Evolutionary conservation across 2,113 vertebrate genomes (phyloP).

Genomic region (Herpetotheres cachinnans): DNA sequence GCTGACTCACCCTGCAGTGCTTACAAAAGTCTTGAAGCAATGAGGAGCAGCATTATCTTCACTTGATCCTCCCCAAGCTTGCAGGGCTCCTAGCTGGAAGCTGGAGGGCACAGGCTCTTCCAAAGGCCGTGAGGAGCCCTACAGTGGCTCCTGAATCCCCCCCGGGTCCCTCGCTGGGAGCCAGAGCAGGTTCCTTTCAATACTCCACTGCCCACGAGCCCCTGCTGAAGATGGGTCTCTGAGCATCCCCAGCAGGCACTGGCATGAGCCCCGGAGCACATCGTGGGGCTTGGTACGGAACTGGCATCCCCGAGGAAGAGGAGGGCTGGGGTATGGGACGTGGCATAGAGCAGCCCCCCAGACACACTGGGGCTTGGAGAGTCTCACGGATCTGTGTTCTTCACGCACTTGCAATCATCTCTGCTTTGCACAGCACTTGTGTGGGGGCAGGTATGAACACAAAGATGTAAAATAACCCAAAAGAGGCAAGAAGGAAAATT

Average conservation of each 20-base stretch:
- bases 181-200: neutral
- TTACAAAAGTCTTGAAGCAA: neutral
- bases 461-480: neutral
- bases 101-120: neutral
- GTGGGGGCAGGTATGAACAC: neutral
- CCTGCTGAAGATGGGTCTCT: neutral
- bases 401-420: neutral
- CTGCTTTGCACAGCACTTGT: rapidly evolving
- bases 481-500: neutral
- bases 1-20: neutral
- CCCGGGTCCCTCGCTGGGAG: neutral
- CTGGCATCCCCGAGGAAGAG: neutral
- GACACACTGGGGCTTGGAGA: rapidly evolving
- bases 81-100: neutral
- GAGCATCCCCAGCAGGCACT: neutral
- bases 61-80: neutral
- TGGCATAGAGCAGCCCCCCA: neutral
- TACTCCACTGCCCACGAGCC: neutral
- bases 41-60: neutral
- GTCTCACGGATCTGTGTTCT: neutral
- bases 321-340: neutral
- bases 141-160: neutral
- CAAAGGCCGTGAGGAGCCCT: rapidly evolving
- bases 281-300: rapidly evolving
- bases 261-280: neutral